Evolutionary conservation across 2,888 invertebrate genomes (phyloP).

Genomic region (Glyphotaelius pellucidus): DNA sequence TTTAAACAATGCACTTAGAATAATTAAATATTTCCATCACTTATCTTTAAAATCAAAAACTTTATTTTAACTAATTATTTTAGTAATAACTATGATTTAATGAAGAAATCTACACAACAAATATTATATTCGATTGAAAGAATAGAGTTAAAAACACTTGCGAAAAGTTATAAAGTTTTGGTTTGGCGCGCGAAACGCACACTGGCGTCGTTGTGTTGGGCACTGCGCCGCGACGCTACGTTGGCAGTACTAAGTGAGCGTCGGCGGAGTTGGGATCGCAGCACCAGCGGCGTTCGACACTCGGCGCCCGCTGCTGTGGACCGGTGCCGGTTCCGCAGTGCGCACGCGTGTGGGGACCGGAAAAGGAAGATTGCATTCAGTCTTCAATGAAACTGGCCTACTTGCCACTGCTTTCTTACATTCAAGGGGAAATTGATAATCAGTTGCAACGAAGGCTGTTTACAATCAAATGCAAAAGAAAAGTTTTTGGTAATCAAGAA

Average conservation of each 20-base stretch:
- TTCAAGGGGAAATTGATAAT: background rate
- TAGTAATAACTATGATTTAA: too few species aligned
- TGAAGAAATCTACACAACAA: background rate
- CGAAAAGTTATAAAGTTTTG: constrained; percentile 34
- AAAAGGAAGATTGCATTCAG: constrained; percentile 28
- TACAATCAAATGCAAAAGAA: background rate
- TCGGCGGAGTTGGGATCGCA: background rate
- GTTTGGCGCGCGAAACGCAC: constrained; percentile 5
- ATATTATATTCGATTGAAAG: background rate
- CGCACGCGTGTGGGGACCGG: constrained; percentile 31
- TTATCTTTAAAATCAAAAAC: background rate
- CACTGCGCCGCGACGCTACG: constrained; percentile 37
- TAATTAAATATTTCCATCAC: background rate
- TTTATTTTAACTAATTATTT: background rate
- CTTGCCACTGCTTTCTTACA: background rate
- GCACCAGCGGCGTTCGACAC: background rate
- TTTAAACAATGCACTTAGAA: background rate
- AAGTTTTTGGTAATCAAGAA: background rate
- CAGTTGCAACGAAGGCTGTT: background rate
- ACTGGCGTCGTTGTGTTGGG: constrained; percentile 19
- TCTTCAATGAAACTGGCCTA: constrained; percentile 19
- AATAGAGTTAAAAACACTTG: background rate
- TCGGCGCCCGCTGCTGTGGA: background rate
- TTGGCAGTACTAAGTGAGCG: constrained; percentile 33
- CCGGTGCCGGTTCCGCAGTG: background rate